A percentile compares a stretch with the other conserved stretches of the same genome.
Conservation (phyloP, 2,797 vertebrate genomes). For the Anguilla pacifica region DNA sequence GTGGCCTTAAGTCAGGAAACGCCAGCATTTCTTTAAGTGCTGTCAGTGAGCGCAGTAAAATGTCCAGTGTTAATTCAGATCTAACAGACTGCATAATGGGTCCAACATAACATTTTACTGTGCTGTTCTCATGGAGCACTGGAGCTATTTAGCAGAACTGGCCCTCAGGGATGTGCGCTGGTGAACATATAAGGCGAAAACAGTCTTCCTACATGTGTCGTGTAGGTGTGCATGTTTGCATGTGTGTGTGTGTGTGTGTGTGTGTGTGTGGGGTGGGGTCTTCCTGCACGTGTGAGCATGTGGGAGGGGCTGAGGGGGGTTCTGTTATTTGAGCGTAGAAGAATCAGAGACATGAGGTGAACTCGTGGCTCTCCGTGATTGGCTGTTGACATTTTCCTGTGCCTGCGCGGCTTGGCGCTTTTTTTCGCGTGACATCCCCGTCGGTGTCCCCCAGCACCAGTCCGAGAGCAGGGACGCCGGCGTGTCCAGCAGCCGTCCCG, state of each 20-base stretch:
- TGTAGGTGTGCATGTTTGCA: neutral
- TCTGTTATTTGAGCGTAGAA: neutral
- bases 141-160: neutral
- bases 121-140: neutral
- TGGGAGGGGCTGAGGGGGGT: neutral
- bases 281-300: neutral
- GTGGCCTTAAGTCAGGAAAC: neutral
- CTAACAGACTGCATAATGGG: neutral
- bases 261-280: neutral
- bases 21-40: neutral
- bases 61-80: neutral
- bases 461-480: slow-evolving; percentile 34
- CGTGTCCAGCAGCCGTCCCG: slow-evolving; percentile 21
- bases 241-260: neutral
- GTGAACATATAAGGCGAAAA: neutral
- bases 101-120: neutral
- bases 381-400: neutral
- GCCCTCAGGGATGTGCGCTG: neutral
- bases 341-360: neutral
- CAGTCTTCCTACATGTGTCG: neutral
- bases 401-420: neutral
- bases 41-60: neutral
- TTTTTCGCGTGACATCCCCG: neutral
- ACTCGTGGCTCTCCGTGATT: neutral
- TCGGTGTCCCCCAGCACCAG: slow-evolving; percentile 25